Conservation (phyloP, 1,140 invertebrate species). For the Diachasmimorpha longicaudata region DNA sequence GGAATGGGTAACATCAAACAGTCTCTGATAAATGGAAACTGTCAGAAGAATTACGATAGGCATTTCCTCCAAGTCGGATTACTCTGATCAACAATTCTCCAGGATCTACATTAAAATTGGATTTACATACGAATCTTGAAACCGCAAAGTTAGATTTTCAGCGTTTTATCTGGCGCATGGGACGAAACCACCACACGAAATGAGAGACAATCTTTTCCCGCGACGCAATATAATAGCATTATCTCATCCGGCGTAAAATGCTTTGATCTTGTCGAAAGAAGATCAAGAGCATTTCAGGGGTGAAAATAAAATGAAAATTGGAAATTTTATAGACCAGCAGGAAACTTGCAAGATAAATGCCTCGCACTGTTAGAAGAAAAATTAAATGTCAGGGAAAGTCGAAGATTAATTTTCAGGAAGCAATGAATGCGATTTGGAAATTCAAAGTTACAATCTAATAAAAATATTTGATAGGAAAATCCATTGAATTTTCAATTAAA, state of each 20-base stretch:
- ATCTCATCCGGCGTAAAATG: not conserved
- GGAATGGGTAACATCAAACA: not conserved
- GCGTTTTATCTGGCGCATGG: not conserved
- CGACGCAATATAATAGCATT: not conserved
- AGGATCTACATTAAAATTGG: not conserved
- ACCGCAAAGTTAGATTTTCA: not conserved
- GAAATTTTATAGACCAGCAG: not conserved
- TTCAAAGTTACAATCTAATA: no score
- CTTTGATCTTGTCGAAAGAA: not conserved
- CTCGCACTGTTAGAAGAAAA: no score
- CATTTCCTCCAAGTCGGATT: not conserved
- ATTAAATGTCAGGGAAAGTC: no score
- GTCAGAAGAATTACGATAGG: not conserved
- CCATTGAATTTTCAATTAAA: no score
- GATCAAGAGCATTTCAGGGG: not conserved
- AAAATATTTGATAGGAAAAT: no score
- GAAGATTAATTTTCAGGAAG: no score
- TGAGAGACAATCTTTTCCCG: not conserved
- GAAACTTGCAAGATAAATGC: not conserved
- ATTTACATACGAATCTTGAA: not conserved
- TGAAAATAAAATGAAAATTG: not conserved
- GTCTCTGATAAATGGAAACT: not conserved
- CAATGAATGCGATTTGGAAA: no score
- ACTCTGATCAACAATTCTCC: constrained; percentile 11
- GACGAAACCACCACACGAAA: not conserved